Evolutionary conservation across 2,888 invertebrate genomes (phyloP).

Genomic region (Zhuqinia jingwanae): DNA sequence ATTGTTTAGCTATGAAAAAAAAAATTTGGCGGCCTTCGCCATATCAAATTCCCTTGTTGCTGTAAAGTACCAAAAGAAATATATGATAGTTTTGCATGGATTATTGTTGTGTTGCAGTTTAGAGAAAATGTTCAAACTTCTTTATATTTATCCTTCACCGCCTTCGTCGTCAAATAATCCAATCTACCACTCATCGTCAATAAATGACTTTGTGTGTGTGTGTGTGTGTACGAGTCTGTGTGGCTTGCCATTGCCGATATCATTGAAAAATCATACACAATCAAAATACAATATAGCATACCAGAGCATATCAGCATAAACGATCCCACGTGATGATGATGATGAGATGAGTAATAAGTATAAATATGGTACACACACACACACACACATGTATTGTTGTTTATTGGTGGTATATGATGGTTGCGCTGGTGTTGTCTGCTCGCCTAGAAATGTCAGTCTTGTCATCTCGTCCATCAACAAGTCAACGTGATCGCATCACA

Average conservation of each 20-base stretch:
- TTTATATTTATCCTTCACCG: neutral
- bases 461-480: slow-evolving; percentile 71
- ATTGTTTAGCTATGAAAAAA: slow-evolving; percentile 19
- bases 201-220: slow-evolving; percentile 30
- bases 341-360: too few relatives aligned
- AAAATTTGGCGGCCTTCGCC: slow-evolving; percentile 61
- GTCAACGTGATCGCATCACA: slow-evolving; percentile 40
- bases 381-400: neutral
- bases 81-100: too few relatives aligned
- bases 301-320: too few relatives aligned
- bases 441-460: slow-evolving; percentile 73
- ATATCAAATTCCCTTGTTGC: slow-evolving; percentile 24
- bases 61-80: neutral
- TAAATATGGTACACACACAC: neutral
- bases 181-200: slow-evolving; percentile 2
- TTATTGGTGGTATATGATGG: slow-evolving; percentile 12
- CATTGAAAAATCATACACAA: slow-evolving; percentile 17
- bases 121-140: neutral
- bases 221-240: too few relatives aligned
- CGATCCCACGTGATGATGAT: slow-evolving; percentile 7
- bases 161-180: neutral
- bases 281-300: neutral
- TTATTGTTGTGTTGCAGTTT: neutral
- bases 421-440: slow-evolving; percentile 61
- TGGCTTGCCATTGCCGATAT: slow-evolving; percentile 40